A percentile compares a stretch with the other conserved stretches of the same genome.
Evolutionary conservation across 2,113 vertebrate genomes (phyloP).

Genomic region (Erythrolamprus reginae): DNA sequence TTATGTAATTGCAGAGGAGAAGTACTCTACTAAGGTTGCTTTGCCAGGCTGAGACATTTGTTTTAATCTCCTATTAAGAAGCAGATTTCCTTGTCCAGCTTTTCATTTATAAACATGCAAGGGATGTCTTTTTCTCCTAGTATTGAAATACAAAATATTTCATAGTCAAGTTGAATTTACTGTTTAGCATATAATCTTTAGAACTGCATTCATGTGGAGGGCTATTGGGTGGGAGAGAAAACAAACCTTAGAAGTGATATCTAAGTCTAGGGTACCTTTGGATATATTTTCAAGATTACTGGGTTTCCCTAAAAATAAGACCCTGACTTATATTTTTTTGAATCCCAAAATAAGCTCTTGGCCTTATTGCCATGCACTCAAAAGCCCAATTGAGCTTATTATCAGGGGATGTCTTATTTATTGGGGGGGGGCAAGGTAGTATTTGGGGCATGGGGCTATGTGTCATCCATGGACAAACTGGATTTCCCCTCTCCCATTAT

Average conservation of each 20-base stretch:
- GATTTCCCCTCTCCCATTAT: not conserved
- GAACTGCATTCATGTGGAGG: not conserved
- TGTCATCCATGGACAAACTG: not conserved
- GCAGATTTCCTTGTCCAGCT: not conserved
- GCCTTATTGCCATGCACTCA: too few relatives aligned
- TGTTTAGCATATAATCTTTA: not conserved
- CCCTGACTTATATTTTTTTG: too few relatives aligned
- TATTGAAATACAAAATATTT: not conserved
- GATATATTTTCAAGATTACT: not conserved
- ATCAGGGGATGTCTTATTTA: too few relatives aligned
- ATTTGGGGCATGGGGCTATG: not conserved
- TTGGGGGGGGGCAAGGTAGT: too few relatives aligned
- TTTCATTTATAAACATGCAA: not conserved
- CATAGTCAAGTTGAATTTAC: not conserved
- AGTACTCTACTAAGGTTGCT: not conserved
- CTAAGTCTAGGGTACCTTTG: not conserved
- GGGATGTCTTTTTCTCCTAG: not conserved
- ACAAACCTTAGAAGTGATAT: not conserved
- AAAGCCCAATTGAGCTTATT: too few relatives aligned
- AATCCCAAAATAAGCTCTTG: too few relatives aligned
- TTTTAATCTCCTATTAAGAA: not conserved
- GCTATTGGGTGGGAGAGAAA: not conserved
- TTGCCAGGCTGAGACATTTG: not conserved
- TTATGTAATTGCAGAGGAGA: not conserved
- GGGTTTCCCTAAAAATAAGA: too few relatives aligned